Evolutionary conservation across 1,140 invertebrate species (phyloP), one percentile per base, ranked within the genome.

Genomic region (Cotesia glomerata): DNA sequence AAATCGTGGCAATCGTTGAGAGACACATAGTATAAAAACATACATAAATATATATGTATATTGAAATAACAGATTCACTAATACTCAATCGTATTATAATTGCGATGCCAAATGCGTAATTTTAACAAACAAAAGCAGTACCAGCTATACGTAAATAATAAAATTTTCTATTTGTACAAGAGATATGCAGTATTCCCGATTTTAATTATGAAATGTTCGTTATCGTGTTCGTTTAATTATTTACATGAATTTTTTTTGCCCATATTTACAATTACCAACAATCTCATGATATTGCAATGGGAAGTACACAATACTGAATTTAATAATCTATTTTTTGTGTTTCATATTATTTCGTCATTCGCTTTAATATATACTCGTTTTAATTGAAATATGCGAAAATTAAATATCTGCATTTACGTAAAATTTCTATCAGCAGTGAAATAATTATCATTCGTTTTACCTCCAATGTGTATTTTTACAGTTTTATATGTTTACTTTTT

Each of bases 41-140:
- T 14, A 32, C 8, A 45, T 56, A 59, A n/a, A 67, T 35, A 63
- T 65, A 79, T 81, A 84, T 84, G 85, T 84, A 85, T 80, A 80
- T 85, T 87, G 82, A 83, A 86, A 85, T 84, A 85, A 85, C 81
- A 81, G 78, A 80, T 82, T 75, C 76, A 71, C 80, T 82, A 85
- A 45, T 45, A 86, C 82, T 82, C 80, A 84, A 84, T 84, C 82
- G 82, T 81, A 87, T 36, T 61, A 86, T 86, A 85, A 87, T 86
- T 83, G 83, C 81, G 79, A 81, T 77, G 77, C 81, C 82, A 86
- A 45, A 86, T 85, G 85, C 81, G 82, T 86, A 86, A 86, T 87
- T 86, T 86, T 85, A 84, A 82, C 83, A 86, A 87, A 87, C 85
- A 87, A 86, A 86, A 11, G 39, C 39, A 45, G 39, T 45, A 45